Evolutionary conservation across 2,113 vertebrate species (phyloP).

Genomic region (Promerops cafer): DNA sequence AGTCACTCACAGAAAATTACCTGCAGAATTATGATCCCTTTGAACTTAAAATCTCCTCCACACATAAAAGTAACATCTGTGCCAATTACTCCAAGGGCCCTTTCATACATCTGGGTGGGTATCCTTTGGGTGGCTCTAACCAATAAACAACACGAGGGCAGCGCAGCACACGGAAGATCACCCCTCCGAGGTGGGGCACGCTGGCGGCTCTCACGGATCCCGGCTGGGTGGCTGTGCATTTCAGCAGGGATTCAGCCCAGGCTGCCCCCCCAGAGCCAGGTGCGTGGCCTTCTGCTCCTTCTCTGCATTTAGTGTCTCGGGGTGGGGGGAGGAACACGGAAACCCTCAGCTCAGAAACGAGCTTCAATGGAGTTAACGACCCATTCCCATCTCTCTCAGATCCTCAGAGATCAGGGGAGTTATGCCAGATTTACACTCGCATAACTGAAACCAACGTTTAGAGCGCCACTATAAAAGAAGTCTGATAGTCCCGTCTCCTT

Average conservation of each 20-base stretch:
- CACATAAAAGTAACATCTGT: slow-evolving; percentile 59
- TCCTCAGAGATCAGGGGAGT: not conserved
- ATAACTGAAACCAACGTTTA: not conserved
- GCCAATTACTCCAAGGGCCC: slow-evolving; percentile 68
- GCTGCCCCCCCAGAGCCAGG: not conserved
- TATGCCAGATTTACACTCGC: not conserved
- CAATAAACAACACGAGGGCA: not conserved
- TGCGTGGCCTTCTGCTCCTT: not conserved
- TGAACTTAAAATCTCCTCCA: slow-evolving; percentile 70
- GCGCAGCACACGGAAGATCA: not conserved
- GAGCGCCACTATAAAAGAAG: not conserved
- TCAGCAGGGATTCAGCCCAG: not conserved
- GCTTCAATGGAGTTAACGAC: slow-evolving; percentile 60
- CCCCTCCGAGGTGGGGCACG: not conserved
- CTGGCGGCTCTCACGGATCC: not conserved
- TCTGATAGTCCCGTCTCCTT: not conserved
- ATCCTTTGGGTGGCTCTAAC: slow-evolving; percentile 41
- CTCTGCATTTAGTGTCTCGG: not conserved
- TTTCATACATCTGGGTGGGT: slow-evolving; percentile 54
- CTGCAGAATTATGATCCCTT: slow-evolving; percentile 78
- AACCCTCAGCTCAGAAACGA: slow-evolving; percentile 59
- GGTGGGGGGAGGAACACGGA: not conserved
- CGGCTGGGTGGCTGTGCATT: not conserved
- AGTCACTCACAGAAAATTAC: slow-evolving; percentile 77
- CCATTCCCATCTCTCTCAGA: not conserved